phyloP scores from a whole-genome alignment of 2,113 vertebrate species.

The Eidolon helvum region DNA sequence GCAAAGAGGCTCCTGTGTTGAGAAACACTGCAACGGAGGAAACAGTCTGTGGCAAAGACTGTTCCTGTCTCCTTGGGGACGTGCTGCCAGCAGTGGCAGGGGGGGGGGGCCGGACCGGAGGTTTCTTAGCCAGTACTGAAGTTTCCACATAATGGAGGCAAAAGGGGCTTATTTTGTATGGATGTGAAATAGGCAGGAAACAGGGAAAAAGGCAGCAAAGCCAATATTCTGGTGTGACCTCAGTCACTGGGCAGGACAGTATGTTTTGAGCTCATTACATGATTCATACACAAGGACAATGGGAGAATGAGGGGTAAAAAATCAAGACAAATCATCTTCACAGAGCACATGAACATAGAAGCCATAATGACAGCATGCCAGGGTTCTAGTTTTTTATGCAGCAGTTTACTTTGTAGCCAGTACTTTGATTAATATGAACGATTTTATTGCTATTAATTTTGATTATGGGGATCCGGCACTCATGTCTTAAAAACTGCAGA shows the following conservation, averaged over 20 bases:
- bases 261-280: not conserved
- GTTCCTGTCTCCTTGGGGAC: not conserved
- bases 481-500: not conserved
- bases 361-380: too few species aligned
- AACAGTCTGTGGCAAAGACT: not conserved
- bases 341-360: too few species aligned
- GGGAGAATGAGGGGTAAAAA: not conserved
- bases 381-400: not conserved
- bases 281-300: not conserved
- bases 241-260: not conserved
- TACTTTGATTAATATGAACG: not conserved
- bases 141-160: not conserved
- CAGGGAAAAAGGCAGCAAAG: not conserved
- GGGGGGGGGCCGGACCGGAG: too few species aligned
- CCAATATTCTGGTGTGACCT: not conserved
- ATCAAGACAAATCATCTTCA: not conserved
- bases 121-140: not conserved
- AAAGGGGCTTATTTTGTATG: not conserved
- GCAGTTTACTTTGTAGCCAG: not conserved
- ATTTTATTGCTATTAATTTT: not conserved
- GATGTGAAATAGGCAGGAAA: not conserved
- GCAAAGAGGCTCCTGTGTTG: not conserved
- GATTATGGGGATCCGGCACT: not conserved
- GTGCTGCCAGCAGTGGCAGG: too few species aligned
- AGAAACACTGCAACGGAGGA: not conserved